Evolutionary conservation across 2,888 invertebrate species (phyloP), one percentile per base, ranked within the genome.

Genomic region (Stratiomys singularior): DNA sequence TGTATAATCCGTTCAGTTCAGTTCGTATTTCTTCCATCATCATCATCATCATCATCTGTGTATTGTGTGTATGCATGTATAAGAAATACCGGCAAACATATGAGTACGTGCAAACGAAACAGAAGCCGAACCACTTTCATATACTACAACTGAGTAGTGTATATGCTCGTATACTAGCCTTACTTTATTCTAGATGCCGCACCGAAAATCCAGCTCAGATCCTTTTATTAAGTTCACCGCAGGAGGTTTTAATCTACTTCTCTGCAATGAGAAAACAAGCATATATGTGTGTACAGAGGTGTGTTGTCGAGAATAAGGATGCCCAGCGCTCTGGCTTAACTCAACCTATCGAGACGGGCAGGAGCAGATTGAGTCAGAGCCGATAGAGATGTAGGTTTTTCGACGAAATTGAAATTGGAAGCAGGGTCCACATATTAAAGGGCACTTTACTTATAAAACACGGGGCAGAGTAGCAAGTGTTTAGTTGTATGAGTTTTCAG

Each of bases 191-290:
- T 37, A 37, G 44, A 25, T 25, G 28, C 23, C 64, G 63, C 60
- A 74, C 74, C 74, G 74, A 79, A 78, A 77, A 79, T 77, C 76
- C 79, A 78, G 78, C 56, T 71, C 76, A 76, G 71, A 80, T 77
- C 77, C 84, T 85, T 84, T 85, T 85, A 86, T 86, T 84, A 85
- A 85, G 84, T 85, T 86, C 86, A 81, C 86, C 85, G 83, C 86
- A 83, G 86, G 86, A 85, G 85, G 83, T 85, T 84, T 85, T 85
- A 86, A 86, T 85, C 85, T 85, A 66, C 77, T 78, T 56, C 76
- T 76, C 76, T 64, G 25, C 37, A 64, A 58, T n/a, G 74, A 46
- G 46, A 69, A 23, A 46, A 69, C 47, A 30, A 25, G 25, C 23
- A 47, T 47, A 46, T 69, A 60, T 60, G 13, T 37, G 60, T 23